These are phyloP conservation scores for Colistium nudipinnis DNA, from an alignment of 2,113 vertebrate species.

Conservation along the genomic window DNA sequence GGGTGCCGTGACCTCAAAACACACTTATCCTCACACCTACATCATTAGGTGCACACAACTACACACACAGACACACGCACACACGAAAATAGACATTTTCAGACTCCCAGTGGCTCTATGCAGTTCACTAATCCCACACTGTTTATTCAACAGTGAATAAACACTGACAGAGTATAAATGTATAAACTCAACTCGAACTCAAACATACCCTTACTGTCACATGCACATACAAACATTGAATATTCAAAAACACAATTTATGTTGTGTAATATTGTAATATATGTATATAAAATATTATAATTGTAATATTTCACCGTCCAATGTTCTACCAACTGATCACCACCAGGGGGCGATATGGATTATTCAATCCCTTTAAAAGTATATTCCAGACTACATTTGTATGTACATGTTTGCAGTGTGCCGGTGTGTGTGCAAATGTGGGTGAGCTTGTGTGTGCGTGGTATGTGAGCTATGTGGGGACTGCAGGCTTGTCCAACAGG, in stretches of 20 bases:
- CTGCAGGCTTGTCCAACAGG: slow-evolving; percentile 55
- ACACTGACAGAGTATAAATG: not conserved
- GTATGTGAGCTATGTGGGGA: slow-evolving; percentile 58
- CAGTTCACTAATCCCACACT: not conserved
- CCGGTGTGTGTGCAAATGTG: slow-evolving; percentile 1
- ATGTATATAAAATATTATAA: too few relatives aligned
- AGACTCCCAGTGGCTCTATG: not conserved
- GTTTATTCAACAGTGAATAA: slow-evolving; percentile 7
- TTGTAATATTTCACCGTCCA: not conserved
- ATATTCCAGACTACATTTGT: slow-evolving; percentile 36
- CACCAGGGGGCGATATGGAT: slow-evolving; percentile 53
- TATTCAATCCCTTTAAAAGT: slow-evolving; percentile 1
- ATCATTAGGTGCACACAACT: not conserved
- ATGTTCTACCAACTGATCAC: not conserved
- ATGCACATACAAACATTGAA: not conserved
- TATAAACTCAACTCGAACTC: not conserved
- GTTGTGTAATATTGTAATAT: too few relatives aligned
- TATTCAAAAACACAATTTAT: not conserved
- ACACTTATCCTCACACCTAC: not conserved
- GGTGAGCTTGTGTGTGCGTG: slow-evolving; percentile 7
- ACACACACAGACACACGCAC: not conserved
- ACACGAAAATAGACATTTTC: not conserved
- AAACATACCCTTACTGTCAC: not conserved
- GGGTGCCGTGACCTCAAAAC: not conserved
- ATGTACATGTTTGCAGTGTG: slow-evolving; percentile 42